phyloP scores from a whole-genome alignment of 2,113 vertebrate species.

The Choloepus hoffmanni region DNA sequence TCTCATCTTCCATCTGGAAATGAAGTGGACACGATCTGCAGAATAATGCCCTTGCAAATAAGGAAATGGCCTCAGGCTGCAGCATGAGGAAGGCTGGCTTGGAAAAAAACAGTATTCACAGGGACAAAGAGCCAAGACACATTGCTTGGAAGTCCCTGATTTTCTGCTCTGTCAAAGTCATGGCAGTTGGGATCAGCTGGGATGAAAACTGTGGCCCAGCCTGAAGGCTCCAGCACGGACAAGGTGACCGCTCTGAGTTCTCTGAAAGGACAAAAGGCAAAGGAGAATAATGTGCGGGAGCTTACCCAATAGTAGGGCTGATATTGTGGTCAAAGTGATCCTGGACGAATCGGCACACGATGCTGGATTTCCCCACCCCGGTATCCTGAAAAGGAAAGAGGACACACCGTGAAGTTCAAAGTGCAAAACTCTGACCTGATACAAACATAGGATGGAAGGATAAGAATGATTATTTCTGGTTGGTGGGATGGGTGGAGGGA shows the following conservation, averaged over 20 bases:
- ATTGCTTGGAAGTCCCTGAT: background rate
- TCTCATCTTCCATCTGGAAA: conserved; percentile 12
- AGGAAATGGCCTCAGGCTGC: background rate
- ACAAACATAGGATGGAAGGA: background rate
- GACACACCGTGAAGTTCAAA: conserved; percentile 19
- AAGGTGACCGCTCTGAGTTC: background rate
- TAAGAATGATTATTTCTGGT: background rate
- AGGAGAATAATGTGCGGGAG: background rate
- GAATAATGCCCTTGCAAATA: background rate
- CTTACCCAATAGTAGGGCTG: conserved; percentile 98
- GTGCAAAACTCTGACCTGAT: background rate
- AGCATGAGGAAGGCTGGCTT: background rate
- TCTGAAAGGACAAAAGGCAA: background rate
- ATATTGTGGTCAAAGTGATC: conserved; percentile 99
- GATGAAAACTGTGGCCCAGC: background rate
- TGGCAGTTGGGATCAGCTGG: background rate
- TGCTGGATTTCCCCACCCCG: conserved; percentile 98
- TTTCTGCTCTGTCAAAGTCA: background rate
- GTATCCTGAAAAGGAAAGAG: conserved; percentile 92
- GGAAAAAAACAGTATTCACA: background rate
- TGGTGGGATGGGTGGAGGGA: no score
- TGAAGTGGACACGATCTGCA: background rate
- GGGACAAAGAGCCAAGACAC: background rate
- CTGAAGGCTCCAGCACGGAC: background rate
- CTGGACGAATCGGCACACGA: conserved; percentile 97